Conservation (phyloP, 1,140 invertebrate genomes). For the Cardiocondyla obscurior region DNA sequence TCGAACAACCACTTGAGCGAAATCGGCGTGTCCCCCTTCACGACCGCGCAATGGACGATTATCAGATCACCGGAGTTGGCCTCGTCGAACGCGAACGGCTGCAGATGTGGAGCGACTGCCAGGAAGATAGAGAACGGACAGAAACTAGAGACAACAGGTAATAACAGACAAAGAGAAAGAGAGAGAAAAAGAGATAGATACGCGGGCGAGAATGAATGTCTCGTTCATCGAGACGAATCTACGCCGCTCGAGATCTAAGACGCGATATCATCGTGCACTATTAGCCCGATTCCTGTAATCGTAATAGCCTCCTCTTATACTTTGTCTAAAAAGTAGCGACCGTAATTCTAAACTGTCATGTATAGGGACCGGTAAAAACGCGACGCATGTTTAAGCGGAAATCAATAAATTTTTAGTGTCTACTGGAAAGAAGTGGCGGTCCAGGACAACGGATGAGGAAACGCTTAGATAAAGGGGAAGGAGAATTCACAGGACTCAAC, state of each 20-base stretch:
- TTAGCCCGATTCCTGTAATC: background rate
- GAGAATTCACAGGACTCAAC: constrained; percentile 84
- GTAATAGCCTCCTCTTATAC: background rate
- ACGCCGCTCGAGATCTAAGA: constrained; percentile 3
- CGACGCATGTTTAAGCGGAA: constrained; percentile 30
- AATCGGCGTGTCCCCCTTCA: constrained; percentile 90
- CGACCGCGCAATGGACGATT: constrained; percentile 88
- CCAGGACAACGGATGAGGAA: background rate
- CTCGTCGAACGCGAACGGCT: constrained; percentile 82
- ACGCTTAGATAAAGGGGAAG: background rate
- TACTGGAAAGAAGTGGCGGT: background rate
- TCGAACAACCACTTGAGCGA: constrained; percentile 87
- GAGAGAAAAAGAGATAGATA: background rate
- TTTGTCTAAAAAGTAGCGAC: background rate
- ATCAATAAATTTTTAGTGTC: constrained; percentile 3
- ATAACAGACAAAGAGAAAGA: constrained; percentile 27
- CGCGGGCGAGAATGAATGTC: constrained; percentile 10
- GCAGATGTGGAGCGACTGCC: constrained; percentile 82
- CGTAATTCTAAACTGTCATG: background rate
- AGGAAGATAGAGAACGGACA: constrained; percentile 80
- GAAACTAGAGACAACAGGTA: constrained; percentile 82
- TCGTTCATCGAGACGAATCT: background rate
- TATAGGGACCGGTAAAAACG: background rate
- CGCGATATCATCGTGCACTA: background rate
- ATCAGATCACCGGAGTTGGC: constrained; percentile 85